These are phyloP conservation scores for Coreoperca whiteheadi DNA, from an alignment of 2,113 vertebrate genomes.

Conservation along the genomic window DNA sequence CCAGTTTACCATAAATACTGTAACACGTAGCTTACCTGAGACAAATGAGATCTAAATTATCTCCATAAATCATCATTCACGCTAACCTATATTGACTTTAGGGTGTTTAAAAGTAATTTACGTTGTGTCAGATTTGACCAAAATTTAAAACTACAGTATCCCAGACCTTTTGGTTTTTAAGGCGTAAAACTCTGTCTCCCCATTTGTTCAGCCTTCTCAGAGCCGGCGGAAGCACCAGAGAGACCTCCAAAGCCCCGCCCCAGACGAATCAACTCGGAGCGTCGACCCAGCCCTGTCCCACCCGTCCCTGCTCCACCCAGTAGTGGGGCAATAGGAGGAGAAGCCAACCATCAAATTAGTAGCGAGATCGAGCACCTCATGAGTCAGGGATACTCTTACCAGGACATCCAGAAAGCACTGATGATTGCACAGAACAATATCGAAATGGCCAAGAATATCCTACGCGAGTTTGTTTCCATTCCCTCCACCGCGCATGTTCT, in stretches of 20 bases:
- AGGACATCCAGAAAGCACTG: conserved; percentile 99
- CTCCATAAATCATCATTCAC: not conserved
- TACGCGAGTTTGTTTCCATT: conserved; percentile 97
- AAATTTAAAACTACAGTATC: not conserved
- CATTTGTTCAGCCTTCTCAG: conserved; percentile 82
- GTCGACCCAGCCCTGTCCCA: conserved; percentile 88
- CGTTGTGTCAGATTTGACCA: not conserved
- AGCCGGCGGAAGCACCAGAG: conserved; percentile 90
- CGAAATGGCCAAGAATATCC: conserved; percentile 99
- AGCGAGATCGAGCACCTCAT: conserved; percentile 95
- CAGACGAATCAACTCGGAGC: conserved; percentile 93
- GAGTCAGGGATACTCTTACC: conserved; percentile 98
- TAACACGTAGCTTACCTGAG: not conserved
- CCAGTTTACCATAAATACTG: conserved; percentile 15
- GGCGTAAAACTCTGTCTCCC: not conserved
- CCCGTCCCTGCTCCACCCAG: conserved; percentile 45
- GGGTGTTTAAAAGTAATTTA: not conserved
- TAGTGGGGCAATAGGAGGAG: conserved; percentile 59
- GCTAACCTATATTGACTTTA: not conserved
- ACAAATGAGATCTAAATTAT: not conserved
- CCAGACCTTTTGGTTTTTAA: not conserved
- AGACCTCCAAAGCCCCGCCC: conserved; percentile 96
- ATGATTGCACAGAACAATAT: conserved; percentile 99
- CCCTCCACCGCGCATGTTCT: conserved; percentile 92
- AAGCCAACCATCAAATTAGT: conserved; percentile 88